These are phyloP conservation scores for Heptranchias perlo DNA, from an alignment of 2,113 vertebrate species.

Conservation along the genomic window DNA sequence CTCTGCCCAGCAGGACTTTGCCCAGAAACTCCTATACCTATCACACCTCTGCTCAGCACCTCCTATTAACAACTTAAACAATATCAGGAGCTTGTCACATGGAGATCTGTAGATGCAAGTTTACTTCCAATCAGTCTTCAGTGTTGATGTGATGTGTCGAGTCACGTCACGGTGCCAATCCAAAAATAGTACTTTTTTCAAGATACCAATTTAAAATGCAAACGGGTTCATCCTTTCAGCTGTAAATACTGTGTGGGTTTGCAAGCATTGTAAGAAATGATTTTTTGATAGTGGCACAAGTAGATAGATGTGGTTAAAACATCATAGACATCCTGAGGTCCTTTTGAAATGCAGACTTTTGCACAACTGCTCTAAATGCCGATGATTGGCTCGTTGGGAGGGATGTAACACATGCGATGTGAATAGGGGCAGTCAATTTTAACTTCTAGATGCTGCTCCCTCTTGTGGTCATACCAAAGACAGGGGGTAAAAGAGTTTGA, in stretches of 20 bases:
- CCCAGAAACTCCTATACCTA: neutral
- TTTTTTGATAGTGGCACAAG: neutral
- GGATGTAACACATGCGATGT: neutral
- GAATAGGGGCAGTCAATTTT: neutral
- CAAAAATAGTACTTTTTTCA: no score
- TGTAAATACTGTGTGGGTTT: neutral
- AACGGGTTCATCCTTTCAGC: neutral
- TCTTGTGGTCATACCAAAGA: neutral
- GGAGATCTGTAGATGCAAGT: neutral
- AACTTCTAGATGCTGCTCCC: neutral
- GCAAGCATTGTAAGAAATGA: neutral
- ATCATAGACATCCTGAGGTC: neutral
- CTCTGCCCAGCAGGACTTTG: neutral
- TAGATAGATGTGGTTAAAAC: neutral
- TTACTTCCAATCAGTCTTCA: neutral
- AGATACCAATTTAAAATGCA: neutral
- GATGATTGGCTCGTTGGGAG: neutral
- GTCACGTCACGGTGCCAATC: no score
- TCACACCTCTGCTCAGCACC: neutral
- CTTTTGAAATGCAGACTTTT: neutral
- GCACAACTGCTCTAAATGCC: neutral
- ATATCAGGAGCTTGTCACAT: neutral
- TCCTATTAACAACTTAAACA: neutral
- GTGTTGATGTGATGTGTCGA: neutral
- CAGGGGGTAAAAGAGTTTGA: neutral